Evolutionary conservation across 2,797 vertebrate genomes (phyloP).

Genomic region (Psittacula derbiana): DNA sequence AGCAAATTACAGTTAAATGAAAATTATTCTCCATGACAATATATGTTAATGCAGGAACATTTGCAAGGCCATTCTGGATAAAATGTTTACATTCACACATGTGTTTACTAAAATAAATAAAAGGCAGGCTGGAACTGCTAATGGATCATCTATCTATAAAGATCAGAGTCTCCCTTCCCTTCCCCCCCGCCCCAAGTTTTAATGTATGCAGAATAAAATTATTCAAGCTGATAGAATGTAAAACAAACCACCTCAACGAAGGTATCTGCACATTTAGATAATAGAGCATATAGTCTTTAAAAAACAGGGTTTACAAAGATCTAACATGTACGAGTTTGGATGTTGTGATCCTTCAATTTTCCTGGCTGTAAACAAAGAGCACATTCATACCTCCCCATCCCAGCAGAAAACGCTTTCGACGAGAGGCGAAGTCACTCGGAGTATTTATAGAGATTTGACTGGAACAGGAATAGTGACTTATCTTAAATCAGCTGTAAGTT

Average conservation of each 20-base stretch:
- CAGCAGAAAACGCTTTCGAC: neutral
- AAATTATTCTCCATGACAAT: slow-evolving; percentile 76
- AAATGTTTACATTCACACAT: slow-evolving; percentile 49
- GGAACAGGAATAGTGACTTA: slow-evolving; percentile 11
- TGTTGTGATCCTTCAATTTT: neutral
- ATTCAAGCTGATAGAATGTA: neutral
- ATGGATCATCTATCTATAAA: neutral
- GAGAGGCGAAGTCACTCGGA: neutral
- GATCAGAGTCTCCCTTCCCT: neutral
- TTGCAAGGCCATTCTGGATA: slow-evolving; percentile 38
- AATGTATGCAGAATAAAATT: neutral
- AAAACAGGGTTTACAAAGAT: neutral
- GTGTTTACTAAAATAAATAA: slow-evolving; percentile 45
- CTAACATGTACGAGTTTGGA: neutral
- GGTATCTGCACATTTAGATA: neutral
- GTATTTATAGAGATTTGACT: neutral
- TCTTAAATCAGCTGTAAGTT: neutral
- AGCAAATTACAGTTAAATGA: slow-evolving; percentile 73
- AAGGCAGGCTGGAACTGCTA: slow-evolving; percentile 9
- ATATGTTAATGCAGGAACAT: slow-evolving; percentile 56
- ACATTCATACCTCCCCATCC: neutral
- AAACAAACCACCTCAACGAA: neutral
- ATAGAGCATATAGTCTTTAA: neutral
- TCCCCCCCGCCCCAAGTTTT: neutral
- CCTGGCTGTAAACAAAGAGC: slow-evolving; percentile 38